Conservation (phyloP, 2,797 vertebrate species). For the Tinamus major region DNA sequence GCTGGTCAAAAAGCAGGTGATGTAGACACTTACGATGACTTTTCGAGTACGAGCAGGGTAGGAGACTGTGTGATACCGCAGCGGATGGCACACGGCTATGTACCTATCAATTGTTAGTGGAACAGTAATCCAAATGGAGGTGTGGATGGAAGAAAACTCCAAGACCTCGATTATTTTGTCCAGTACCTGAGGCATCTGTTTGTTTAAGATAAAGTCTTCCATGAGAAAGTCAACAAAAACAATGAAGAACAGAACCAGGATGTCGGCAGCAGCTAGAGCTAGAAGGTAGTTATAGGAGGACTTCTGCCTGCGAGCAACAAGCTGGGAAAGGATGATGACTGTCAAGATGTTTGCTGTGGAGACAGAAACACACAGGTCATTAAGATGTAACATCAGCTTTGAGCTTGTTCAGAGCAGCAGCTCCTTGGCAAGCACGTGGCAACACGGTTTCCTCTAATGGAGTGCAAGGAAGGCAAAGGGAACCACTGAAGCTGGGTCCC, state of each 20-base stretch:
- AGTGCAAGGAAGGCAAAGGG: neutral
- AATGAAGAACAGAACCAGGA: slow-evolving; percentile 94
- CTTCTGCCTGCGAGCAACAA: slow-evolving; percentile 95
- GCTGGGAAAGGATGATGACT: slow-evolving; percentile 95
- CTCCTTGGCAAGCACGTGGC: neutral
- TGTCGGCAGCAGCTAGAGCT: slow-evolving; percentile 94
- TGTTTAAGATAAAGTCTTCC: slow-evolving; percentile 92
- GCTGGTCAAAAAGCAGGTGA: slow-evolving; percentile 91
- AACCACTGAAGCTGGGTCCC: rapidly evolving
- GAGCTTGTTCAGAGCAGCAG: neutral
- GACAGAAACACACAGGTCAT: slow-evolving; percentile 32
- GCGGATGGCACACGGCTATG: slow-evolving; percentile 94
- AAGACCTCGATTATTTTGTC: slow-evolving; percentile 92
- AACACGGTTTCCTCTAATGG: neutral
- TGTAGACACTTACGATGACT: slow-evolving; percentile 91
- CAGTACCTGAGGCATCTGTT: slow-evolving; percentile 87
- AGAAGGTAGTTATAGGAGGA: slow-evolving; percentile 98
- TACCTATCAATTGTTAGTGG: slow-evolving; percentile 94
- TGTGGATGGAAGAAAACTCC: slow-evolving; percentile 97
- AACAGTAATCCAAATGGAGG: slow-evolving; percentile 97
- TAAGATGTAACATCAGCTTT: neutral
- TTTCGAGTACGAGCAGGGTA: slow-evolving; percentile 93
- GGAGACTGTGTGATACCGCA: slow-evolving; percentile 93
- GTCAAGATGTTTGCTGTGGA: slow-evolving; percentile 94
- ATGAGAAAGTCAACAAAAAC: slow-evolving; percentile 96